Conservation (phyloP, 2,888 invertebrate genomes). For the Brenthis ino region DNA sequence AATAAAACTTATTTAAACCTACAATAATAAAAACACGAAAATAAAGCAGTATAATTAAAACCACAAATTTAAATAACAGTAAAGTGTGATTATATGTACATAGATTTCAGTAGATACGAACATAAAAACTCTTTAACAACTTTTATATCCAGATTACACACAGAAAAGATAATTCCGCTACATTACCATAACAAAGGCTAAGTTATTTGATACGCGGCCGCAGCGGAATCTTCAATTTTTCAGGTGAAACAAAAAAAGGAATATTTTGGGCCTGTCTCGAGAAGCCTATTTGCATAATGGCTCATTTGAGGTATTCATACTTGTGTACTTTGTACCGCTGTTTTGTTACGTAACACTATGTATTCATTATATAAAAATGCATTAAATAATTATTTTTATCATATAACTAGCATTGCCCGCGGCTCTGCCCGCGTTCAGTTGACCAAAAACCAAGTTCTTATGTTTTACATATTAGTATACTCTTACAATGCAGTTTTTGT, state of each 20-base stretch:
- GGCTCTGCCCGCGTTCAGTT: too few species aligned
- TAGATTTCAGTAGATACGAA: conserved; percentile 18
- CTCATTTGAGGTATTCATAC: conserved; percentile 54
- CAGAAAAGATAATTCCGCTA: conserved; percentile 65
- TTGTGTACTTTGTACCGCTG: conserved; percentile 25
- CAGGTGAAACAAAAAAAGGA: conserved; percentile 59
- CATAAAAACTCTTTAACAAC: conserved; percentile 49
- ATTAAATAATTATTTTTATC: conserved; percentile 2
- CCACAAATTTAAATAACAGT: conserved; percentile 13
- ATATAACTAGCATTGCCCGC: too few species aligned
- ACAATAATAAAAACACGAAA: not conserved
- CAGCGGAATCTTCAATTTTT: conserved; percentile 59
- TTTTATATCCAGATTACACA: conserved; percentile 61
- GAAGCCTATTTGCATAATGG: conserved; percentile 48
- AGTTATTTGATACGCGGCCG: conserved; percentile 70
- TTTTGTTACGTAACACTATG: conserved; percentile 19
- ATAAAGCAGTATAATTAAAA: not conserved
- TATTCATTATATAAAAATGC: conserved; percentile 1
- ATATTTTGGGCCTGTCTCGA: conserved; percentile 47
- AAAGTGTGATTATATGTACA: conserved; percentile 8
- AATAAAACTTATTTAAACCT: not conserved
- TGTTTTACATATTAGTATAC: too few species aligned
- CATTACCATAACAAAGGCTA: conserved; percentile 78
- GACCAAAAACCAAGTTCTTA: too few species aligned
- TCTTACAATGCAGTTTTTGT: too few species aligned